Evolutionary conservation across 2,888 invertebrate species (phyloP), one percentile per base, ranked within the genome.

Genomic region (Polylopha cassiicola): DNA sequence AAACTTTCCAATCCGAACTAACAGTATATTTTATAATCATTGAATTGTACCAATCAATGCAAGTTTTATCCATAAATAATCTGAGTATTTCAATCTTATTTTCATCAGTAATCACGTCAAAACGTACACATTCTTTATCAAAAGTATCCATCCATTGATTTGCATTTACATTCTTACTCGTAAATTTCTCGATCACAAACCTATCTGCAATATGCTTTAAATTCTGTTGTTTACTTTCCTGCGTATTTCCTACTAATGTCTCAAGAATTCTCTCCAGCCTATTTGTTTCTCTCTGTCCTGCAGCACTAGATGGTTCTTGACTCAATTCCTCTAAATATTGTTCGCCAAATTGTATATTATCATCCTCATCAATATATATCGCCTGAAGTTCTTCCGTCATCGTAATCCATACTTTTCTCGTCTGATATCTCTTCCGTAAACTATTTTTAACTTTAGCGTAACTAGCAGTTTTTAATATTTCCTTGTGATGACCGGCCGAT

Each of bases 61-160:
- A 39, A 4, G 21, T 15, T 30, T 41, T 32, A 20, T 43, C 31
- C 7, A 42, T 5, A 7, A 33, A 16, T 10, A 27, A 5, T 26
- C 34, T 45, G 6, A 45, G 34, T 15, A 23, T 44, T 8, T 41
- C 44, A 27, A 44, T 44, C 39, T 36, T 46, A 4, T 37, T 27
- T 9, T 10, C 17, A 33, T 47, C 37, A 26, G 37, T 9, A 24
- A 11, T 2, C 7, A 47, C 28, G 0, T 43, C 29, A 24, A 39
- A 43, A 9, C 44, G 16, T 20, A 2, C 9, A 34, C 47, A 47
- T 31, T 47, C 44, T 6, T 8, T 43, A 9, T 47, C 43, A 43
- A 45, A 47, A 27, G 37, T 34, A 7, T 6, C 15, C 1, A 46
- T 46, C 46, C 43, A 46, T 13, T 46, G 43, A 3, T 17, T 11